Conservation (phyloP, 92 coral and sea anemone species). For the Parazoanthus swiftii region DNA sequence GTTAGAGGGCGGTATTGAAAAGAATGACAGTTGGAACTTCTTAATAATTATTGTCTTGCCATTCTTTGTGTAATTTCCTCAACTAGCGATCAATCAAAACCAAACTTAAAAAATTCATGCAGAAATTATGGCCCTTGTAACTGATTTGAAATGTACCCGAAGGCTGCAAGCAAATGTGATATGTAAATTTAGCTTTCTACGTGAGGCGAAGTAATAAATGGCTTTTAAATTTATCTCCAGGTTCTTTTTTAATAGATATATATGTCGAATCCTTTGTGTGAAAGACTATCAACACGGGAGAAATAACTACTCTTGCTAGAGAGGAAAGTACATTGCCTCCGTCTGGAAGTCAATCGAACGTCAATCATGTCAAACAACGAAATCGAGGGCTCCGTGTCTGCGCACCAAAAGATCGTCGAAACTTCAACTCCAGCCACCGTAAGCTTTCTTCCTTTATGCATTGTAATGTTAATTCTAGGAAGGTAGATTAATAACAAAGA, state of each 20-base stretch:
- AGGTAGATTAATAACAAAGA: conserved; percentile 31
- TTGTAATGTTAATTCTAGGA: conserved; percentile 28
- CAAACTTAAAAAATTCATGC: conserved; percentile 10
- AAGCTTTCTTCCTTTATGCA: conserved; percentile 31
- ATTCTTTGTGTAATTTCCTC: conserved; percentile 34
- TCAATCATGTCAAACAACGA: conserved; percentile 28
- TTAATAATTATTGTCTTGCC: conserved; percentile 33
- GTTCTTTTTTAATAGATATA: conserved; percentile 40
- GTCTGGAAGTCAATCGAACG: neutral
- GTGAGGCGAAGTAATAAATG: conserved; percentile 28
- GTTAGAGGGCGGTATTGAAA: conserved; percentile 40
- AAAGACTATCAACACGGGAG: conserved; percentile 25
- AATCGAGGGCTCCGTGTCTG: conserved; percentile 10
- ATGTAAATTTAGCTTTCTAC: conserved; percentile 17
- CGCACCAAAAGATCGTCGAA: conserved; percentile 15
- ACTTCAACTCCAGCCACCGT: conserved; percentile 28
- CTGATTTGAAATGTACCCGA: conserved; percentile 22
- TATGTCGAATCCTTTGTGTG: conserved; percentile 31
- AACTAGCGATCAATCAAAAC: neutral
- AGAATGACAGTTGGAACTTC: conserved; percentile 46
- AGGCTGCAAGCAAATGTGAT: conserved; percentile 22
- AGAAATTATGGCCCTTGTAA: conserved; percentile 19
- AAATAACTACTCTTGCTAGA: conserved; percentile 11
- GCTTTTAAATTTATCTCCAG: conserved; percentile 42
- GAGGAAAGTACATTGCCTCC: neutral